Evolutionary conservation across 2,888 invertebrate genomes (phyloP), one percentile per base, ranked within the genome.

Genomic region (Leptura quadrifasciata): DNA sequence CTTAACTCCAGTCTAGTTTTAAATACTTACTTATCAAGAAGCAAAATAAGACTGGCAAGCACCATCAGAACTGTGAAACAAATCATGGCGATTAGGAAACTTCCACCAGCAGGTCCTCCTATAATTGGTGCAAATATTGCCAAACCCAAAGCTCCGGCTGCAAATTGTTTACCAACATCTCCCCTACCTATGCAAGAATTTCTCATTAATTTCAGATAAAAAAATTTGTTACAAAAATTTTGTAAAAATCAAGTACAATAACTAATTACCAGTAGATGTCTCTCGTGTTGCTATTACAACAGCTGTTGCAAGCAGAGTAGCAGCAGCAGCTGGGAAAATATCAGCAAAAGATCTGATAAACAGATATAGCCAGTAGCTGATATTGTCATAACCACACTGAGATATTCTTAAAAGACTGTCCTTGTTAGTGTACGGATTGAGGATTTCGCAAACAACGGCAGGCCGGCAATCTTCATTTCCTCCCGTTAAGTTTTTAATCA

Each of bases 251-350:
- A 31, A 31, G 27, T 31, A 5, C 15, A 21, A 27, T 63, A 12
- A 12, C 9, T 20, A 64, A 69, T 74, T 70, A 81, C 81, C 95
- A 20, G 94, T 91, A 0, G 95, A 95, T 0, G 95, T 95, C 87
- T 95, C 95, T 39, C 95, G 91, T 0, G 95, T 95, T 0, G 95
- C 95, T 77, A 95, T 94, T n/a, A 95, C 94, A 58, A 95, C 93
- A 0, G 95, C 94, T 0, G 95, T 93, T 71, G 94, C 93, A 0
- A 95, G 88, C 6, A 96, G 87, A 0, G 94, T 93, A 6, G 95
- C 89, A 0, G 92, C 94, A 0, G 95, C 93, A 35, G 94, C 93
- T 10, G 95, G 93, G 88, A 95, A 95, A 63, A 95, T 93, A 85
- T 96, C 96, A 0, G 94, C 94, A 72, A 95, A 85, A 27, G 94